These are phyloP conservation scores for Furnarius figulus DNA, from an alignment of 2,113 vertebrate species.

Conservation along the genomic window DNA sequence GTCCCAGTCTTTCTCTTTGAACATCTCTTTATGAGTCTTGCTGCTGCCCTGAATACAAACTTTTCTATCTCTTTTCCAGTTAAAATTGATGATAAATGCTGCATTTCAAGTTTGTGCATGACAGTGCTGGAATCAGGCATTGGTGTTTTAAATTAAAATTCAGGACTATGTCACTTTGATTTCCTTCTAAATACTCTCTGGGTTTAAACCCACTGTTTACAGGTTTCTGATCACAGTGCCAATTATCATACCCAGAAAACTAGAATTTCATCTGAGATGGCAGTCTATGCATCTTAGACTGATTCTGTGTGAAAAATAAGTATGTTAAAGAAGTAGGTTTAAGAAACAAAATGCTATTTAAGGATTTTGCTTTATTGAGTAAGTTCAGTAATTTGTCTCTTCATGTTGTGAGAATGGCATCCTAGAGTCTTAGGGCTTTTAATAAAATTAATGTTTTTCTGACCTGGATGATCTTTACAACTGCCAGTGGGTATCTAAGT, in stretches of 20 bases:
- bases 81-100: background rate
- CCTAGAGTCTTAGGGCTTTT: background rate
- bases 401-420: background rate
- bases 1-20: background rate
- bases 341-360: background rate
- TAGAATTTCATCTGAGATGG: background rate
- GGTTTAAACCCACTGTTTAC: background rate
- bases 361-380: background rate
- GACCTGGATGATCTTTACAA: background rate
- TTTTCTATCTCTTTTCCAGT: background rate
- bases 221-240: background rate
- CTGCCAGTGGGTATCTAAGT: background rate
- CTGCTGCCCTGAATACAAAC: background rate
- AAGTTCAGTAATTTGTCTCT: background rate
- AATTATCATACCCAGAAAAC: background rate
- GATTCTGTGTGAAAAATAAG: background rate
- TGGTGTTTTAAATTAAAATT: background rate
- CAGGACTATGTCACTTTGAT: background rate
- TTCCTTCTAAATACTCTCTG: background rate
- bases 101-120: background rate
- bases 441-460: background rate
- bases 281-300: background rate
- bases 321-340: background rate
- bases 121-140: background rate
- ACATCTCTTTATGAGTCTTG: background rate